phyloP scores from a whole-genome alignment of 2,888 invertebrate genomes.

The Phyllotreta cruciferae region DNA sequence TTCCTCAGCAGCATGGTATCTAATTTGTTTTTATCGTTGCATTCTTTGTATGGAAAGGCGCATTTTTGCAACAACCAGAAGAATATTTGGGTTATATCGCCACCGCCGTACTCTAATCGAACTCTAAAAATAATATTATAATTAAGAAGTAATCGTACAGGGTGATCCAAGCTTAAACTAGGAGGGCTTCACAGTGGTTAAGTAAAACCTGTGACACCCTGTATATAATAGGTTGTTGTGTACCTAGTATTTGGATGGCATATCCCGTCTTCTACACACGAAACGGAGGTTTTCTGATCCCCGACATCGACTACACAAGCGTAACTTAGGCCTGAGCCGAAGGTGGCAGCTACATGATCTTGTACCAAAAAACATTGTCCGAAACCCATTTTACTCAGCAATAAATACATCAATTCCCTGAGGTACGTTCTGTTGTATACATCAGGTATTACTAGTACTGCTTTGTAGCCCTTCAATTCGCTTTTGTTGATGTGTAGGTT shows the following conservation, averaged over 20 bases:
- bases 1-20: constrained; percentile 83
- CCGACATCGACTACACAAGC: constrained; percentile 96
- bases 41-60: constrained; percentile 87
- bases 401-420: constrained; percentile 81
- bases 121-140: constrained; percentile 24
- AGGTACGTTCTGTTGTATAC: constrained; percentile 86
- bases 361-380: constrained; percentile 56
- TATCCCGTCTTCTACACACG: constrained; percentile 96
- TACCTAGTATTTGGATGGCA: constrained; percentile 84
- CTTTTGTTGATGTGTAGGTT: constrained; percentile 76
- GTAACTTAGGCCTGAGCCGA: constrained; percentile 82
- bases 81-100: constrained; percentile 89
- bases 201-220: no score
- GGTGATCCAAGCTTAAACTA: no score
- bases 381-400: constrained; percentile 77
- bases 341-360: constrained; percentile 87
- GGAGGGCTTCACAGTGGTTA: no score
- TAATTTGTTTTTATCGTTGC: constrained; percentile 74
- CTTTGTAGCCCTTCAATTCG: constrained; percentile 80
- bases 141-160: no score
- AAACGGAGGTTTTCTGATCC: constrained; percentile 93
- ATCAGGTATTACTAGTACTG: constrained; percentile 88
- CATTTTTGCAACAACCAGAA: constrained; percentile 88
- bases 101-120: constrained; percentile 87
- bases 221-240: no score